Conservation (phyloP, 2,797 vertebrate species). For the Parauchenoglanis punctatus region DNA sequence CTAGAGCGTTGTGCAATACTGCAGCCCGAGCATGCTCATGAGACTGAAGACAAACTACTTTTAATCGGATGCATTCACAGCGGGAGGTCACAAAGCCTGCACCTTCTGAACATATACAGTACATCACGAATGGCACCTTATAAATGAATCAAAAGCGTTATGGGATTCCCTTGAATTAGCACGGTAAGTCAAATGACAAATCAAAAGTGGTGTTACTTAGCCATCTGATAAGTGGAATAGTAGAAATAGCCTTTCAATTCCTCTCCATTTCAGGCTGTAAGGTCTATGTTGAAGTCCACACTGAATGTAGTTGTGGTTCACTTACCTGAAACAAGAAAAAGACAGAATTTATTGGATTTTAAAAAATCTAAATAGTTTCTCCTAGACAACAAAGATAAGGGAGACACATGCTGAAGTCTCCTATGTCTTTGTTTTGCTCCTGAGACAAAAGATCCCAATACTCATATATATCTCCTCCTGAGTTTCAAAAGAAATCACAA, state of each 20-base stretch:
- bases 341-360: constrained; percentile 40
- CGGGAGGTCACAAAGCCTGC: not conserved
- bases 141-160: constrained; percentile 29
- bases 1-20: constrained; percentile 22
- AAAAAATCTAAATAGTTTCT: not conserved
- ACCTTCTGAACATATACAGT: not conserved
- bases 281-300: constrained; percentile 48
- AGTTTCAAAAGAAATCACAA: not conserved
- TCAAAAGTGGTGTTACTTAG: constrained; percentile 42
- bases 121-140: constrained; percentile 21
- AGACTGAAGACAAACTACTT: constrained; percentile 41
- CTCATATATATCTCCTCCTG: not conserved
- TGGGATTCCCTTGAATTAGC: not conserved
- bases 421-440: not conserved
- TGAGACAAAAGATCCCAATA: not conserved
- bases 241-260: constrained; percentile 38
- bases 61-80: constrained; percentile 14
- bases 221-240: constrained; percentile 32
- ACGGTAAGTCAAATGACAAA: constrained; percentile 4
- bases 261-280: constrained; percentile 38
- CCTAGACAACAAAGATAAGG: not conserved
- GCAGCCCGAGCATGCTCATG: constrained; percentile 11
- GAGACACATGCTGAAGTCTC: not conserved
- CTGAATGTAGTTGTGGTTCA: constrained; percentile 64
- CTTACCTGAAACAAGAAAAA: constrained; percentile 72